Conservation (phyloP, 2,888 invertebrate genomes). For the Hanleya hanleyi region DNA sequence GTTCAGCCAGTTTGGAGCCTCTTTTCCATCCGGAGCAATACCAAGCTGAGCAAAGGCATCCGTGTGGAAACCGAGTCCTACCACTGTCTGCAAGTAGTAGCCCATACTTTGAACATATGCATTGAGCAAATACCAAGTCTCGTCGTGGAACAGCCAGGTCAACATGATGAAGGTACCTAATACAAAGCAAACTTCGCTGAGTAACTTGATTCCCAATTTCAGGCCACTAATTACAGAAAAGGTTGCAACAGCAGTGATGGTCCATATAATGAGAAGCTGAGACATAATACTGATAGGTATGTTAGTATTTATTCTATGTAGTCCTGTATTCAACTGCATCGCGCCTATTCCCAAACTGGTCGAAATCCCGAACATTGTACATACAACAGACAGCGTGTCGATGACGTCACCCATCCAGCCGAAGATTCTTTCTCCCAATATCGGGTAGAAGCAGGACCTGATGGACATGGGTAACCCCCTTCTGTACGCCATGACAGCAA, state of each 20-base stretch:
- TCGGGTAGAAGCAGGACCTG: constrained; percentile 22
- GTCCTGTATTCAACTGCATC: constrained; percentile 16
- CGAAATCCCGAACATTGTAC: constrained; percentile 25
- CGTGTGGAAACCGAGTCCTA: too few species aligned
- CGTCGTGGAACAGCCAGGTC: constrained; percentile 19
- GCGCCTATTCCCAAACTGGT: constrained; percentile 24
- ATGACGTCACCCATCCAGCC: constrained; percentile 25
- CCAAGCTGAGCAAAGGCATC: too few species aligned
- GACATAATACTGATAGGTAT: too few species aligned
- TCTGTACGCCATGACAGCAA: constrained; percentile 25
- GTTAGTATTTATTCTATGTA: constrained; percentile 16
- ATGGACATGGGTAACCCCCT: constrained; percentile 27
- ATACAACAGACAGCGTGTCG: constrained; percentile 17
- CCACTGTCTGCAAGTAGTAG: constrained; percentile 20
- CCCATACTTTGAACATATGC: constrained; percentile 22
- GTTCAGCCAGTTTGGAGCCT: constrained; percentile 25
- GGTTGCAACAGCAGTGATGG: constrained; percentile 28
- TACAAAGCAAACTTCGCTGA: constrained; percentile 23
- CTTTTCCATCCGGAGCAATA: constrained; percentile 9
- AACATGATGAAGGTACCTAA: constrained; percentile 28
- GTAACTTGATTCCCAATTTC: constrained; percentile 21
- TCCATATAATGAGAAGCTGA: too few species aligned
- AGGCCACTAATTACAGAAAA: constrained; percentile 23
- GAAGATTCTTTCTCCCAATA: constrained; percentile 20
- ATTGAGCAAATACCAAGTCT: constrained; percentile 25